These are phyloP conservation scores for Psilanteris sp. DNA, from an alignment of 1,140 invertebrate species.

Conservation along the genomic window DNA sequence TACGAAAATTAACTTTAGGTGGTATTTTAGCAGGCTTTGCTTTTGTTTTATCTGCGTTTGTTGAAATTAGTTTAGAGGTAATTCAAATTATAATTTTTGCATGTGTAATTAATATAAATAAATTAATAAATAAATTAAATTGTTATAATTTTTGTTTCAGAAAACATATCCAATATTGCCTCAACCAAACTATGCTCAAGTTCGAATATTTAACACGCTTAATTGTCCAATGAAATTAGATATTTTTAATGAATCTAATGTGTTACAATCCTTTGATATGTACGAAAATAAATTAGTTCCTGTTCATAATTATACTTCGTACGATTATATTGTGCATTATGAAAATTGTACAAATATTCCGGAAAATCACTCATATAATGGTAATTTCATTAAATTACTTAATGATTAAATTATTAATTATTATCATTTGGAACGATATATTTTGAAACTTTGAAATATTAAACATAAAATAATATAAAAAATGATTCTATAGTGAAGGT, in stretches of 20 bases:
- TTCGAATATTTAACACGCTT: conserved; percentile 86
- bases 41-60: conserved; percentile 92
- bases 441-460: too few relatives aligned
- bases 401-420: too few relatives aligned
- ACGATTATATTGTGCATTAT: conserved; percentile 52
- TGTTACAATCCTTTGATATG: conserved; percentile 64
- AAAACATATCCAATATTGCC: conserved; percentile 85
- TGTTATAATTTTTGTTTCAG: conserved; percentile 79
- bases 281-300: conserved; percentile 73
- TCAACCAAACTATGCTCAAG: conserved; percentile 81
- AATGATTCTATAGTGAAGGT: too few relatives aligned
- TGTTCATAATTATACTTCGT: too few relatives aligned
- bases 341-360: conserved; percentile 5
- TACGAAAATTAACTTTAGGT: conserved; percentile 87
- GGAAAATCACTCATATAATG: too few relatives aligned
- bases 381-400: too few relatives aligned
- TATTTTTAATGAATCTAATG: conserved; percentile 44
- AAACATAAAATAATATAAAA: too few relatives aligned
- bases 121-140: too few relatives aligned
- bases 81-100: neutral
- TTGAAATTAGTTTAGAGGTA: conserved; percentile 90
- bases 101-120: too few relatives aligned
- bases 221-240: conserved; percentile 71
- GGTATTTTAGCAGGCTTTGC: conserved; percentile 90
- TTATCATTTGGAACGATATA: too few relatives aligned